Evolutionary conservation across 2,113 vertebrate species (phyloP).

Genomic region (Cygnus atratus): DNA sequence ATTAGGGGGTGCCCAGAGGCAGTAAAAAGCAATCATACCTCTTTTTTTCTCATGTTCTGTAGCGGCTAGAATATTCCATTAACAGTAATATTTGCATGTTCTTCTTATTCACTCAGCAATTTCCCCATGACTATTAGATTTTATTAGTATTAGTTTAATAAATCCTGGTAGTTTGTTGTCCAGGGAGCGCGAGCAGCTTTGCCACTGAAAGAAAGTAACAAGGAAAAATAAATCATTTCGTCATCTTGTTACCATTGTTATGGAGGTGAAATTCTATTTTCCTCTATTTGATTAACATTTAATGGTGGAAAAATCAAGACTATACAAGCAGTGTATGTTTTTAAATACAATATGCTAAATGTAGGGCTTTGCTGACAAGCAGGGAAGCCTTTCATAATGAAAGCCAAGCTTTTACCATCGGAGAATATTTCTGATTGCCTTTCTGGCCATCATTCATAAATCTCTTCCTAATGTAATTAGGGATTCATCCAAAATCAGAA

Average conservation of each 20-base stretch:
- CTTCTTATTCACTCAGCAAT: not conserved
- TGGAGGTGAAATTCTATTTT: not conserved
- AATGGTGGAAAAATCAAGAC: not conserved
- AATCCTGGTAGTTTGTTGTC: not conserved
- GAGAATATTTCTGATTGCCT: not conserved
- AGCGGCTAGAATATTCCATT: not conserved
- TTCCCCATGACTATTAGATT: not conserved
- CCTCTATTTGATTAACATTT: not conserved
- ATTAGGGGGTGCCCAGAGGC: not conserved
- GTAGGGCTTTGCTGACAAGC: not conserved
- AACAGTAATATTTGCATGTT: not conserved
- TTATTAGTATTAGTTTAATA: not conserved
- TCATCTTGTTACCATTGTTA: not conserved
- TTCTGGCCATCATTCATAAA: not conserved
- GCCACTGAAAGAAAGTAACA: not conserved
- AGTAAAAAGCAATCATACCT: not conserved
- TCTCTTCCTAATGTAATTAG: not conserved
- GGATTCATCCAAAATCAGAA: not conserved
- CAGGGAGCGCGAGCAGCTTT: not conserved
- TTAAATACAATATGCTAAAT: not conserved
- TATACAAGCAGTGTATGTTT: not conserved
- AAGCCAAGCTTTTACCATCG: not conserved
- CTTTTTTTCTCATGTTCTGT: not conserved
- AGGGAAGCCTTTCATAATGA: not conserved
- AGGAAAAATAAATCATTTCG: not conserved